These are phyloP conservation scores for Pteruthius melanotis DNA, from an alignment of 2,113 vertebrate genomes.

Conservation along the genomic window DNA sequence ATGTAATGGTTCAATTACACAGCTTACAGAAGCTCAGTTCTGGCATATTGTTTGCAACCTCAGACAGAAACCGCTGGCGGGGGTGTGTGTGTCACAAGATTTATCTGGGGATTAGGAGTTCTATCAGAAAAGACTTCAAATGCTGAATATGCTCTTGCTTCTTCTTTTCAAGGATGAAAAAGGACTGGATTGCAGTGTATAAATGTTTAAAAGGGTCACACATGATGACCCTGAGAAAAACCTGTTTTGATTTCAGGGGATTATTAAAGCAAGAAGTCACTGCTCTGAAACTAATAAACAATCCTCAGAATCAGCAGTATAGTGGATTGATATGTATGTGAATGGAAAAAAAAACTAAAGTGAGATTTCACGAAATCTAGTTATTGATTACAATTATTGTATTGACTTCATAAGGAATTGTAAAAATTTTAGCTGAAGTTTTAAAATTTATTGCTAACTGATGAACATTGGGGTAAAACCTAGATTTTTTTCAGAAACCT, in stretches of 20 bases:
- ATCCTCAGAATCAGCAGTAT: not conserved
- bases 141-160: not conserved
- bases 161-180: not conserved
- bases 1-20: not conserved
- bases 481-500: too few species aligned
- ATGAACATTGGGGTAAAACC: not conserved
- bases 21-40: not conserved
- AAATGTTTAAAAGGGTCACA: slow-evolving; percentile 18
- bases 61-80: not conserved
- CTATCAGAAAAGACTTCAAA: not conserved
- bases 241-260: not conserved
- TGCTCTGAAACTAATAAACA: not conserved
- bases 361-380: not conserved
- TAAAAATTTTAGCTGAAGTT: not conserved
- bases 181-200: not conserved
- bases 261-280: slow-evolving; percentile 11
- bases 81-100: not conserved
- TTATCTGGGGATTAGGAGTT: slow-evolving; percentile 14
- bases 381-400: not conserved
- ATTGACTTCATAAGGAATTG: not conserved
- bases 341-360: not conserved
- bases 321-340: not conserved
- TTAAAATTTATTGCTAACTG: not conserved
- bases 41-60: not conserved
- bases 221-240: not conserved